Evolutionary conservation across 2,888 invertebrate genomes (phyloP).

Genomic region (Drosophila tripunctata): DNA sequence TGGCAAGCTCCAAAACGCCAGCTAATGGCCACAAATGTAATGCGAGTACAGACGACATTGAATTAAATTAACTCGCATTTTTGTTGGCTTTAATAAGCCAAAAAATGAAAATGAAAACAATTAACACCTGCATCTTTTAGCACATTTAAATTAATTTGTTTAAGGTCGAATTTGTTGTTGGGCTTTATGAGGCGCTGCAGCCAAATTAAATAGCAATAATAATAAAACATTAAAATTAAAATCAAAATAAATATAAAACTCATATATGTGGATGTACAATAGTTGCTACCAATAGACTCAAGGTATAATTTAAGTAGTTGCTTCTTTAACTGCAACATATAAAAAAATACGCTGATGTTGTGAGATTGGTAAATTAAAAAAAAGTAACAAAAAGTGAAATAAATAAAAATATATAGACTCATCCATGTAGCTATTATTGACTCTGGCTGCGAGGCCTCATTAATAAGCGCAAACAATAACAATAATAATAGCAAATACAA

Average conservation of each 20-base stretch:
- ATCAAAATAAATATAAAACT: background rate
- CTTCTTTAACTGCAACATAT: constrained; percentile 31
- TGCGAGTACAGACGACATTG: constrained; percentile 55
- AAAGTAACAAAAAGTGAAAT: no score
- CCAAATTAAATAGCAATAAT: constrained; percentile 2
- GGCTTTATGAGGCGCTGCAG: constrained; percentile 58
- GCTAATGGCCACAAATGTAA: constrained; percentile 47
- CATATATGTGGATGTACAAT: no score
- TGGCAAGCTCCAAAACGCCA: constrained; percentile 55
- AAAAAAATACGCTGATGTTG: constrained; percentile 5
- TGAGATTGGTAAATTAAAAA: constrained; percentile 27
- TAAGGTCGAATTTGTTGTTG: constrained; percentile 61
- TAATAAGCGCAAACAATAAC: constrained; percentile 35
- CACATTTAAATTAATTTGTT: constrained; percentile 44
- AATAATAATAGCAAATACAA: constrained; percentile 38
- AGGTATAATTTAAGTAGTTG: constrained; percentile 31
- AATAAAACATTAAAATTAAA: background rate
- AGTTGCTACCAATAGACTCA: constrained; percentile 12
- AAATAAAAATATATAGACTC: constrained; percentile 7
- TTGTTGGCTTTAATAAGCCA: constrained; percentile 12
- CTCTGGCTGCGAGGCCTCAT: constrained; percentile 58
- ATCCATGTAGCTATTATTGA: constrained; percentile 32
- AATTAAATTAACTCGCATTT: constrained; percentile 39
- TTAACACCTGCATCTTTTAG: constrained; percentile 67
- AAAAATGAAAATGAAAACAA: constrained; percentile 33